Evolutionary conservation across 2,113 vertebrate species (phyloP).

Genomic region (Embiotoca jacksoni): DNA sequence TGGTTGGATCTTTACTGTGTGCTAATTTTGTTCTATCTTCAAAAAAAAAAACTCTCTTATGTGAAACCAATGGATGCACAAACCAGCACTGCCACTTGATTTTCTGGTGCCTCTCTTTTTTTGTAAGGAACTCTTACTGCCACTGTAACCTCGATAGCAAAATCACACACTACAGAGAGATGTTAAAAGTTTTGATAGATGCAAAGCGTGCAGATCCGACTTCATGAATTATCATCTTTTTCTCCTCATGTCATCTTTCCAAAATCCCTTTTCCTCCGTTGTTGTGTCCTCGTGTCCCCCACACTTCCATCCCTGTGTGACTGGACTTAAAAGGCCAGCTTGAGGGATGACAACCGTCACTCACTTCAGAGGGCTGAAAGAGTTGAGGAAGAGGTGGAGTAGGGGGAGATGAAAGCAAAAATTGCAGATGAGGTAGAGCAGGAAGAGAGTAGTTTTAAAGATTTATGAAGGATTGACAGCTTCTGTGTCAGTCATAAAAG

Average conservation of each 20-base stretch:
- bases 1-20: slow-evolving; percentile 2
- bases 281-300: slow-evolving; percentile 46
- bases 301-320: slow-evolving; percentile 44
- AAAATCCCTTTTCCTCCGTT: slow-evolving; percentile 31
- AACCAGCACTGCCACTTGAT: slow-evolving; percentile 35
- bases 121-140: not conserved
- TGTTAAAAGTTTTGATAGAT: slow-evolving; percentile 18
- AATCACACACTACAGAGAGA: slow-evolving; percentile 9
- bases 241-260: slow-evolving; percentile 34
- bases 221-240: slow-evolving; percentile 46
- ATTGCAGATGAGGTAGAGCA: slow-evolving; percentile 67
- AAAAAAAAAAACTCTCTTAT: slow-evolving; percentile 1
- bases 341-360: slow-evolving; percentile 64
- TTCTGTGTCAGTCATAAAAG: slow-evolving; percentile 51
- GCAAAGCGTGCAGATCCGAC: slow-evolving; percentile 57
- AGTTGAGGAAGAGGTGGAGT: slow-evolving; percentile 46
- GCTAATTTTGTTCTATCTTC: slow-evolving; percentile 26
- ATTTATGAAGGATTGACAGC: slow-evolving; percentile 65
- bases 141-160: slow-evolving; percentile 1
- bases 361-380: slow-evolving; percentile 67
- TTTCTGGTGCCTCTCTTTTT: not conserved
- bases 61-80: not conserved
- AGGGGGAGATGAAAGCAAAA: slow-evolving; percentile 71
- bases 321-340: slow-evolving; percentile 78
- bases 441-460: slow-evolving; percentile 66